These are phyloP conservation scores for Meriones psammophilus DNA, from an alignment of 2,797 vertebrate genomes.

Conservation along the genomic window DNA sequence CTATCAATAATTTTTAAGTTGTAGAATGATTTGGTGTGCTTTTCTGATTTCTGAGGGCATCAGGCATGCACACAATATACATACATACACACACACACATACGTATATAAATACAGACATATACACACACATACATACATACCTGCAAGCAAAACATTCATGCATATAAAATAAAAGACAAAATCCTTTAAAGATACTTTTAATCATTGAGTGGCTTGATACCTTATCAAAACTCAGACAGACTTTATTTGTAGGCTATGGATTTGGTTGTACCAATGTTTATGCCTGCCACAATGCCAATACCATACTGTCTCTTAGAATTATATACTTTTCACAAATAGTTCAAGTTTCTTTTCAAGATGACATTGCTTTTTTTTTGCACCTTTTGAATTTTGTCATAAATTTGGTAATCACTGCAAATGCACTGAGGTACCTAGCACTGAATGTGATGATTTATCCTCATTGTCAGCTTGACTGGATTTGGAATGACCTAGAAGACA, in stretches of 20 bases:
- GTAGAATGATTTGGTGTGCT: neutral
- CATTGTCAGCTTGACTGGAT: neutral
- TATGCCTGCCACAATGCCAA: neutral
- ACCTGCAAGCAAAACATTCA: neutral
- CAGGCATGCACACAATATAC: neutral
- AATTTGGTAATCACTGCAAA: constrained; percentile 6
- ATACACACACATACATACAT: neutral
- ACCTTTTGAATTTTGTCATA: constrained; percentile 13
- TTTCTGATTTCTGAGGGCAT: neutral
- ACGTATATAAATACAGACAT: too few relatives aligned
- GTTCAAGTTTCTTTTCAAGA: neutral
- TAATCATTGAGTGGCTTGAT: constrained; percentile 6
- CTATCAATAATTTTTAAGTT: neutral
- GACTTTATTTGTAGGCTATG: constrained; percentile 18
- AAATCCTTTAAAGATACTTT: constrained; percentile 22
- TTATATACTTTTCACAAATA: neutral
- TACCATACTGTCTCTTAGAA: neutral
- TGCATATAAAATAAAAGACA: neutral
- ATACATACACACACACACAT: neutral
- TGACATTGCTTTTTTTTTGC: constrained; percentile 7
- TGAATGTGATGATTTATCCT: neutral
- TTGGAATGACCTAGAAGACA: neutral
- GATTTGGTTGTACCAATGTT: constrained; percentile 2
- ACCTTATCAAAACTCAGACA: constrained; percentile 12
- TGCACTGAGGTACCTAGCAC: neutral